Evolutionary conservation across 2,113 vertebrate species (phyloP).

Genomic region (Elaphurus davidianus): DNA sequence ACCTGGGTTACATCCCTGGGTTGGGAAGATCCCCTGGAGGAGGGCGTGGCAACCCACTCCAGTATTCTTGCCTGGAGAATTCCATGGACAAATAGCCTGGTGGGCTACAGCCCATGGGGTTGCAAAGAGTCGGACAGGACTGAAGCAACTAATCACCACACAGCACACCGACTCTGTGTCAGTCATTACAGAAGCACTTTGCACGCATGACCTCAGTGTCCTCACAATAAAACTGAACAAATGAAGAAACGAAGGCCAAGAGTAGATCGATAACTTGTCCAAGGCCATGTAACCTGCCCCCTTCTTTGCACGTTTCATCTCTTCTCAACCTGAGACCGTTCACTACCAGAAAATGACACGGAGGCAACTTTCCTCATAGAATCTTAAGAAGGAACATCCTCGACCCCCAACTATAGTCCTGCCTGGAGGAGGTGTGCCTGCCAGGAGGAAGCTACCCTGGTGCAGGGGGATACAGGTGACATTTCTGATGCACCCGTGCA

Average conservation of each 20-base stretch:
- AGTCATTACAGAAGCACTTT: not conserved
- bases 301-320: not conserved
- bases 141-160: not conserved
- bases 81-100: not conserved
- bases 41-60: not conserved
- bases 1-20: not conserved
- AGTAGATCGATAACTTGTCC: not conserved
- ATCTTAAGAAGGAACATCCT: not conserved
- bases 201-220: not conserved
- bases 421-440: not conserved
- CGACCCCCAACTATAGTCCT: not conserved
- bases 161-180: not conserved
- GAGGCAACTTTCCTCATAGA: not conserved
- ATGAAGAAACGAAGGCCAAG: not conserved
- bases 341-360: not conserved
- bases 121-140: not conserved
- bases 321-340: not conserved
- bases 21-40: not conserved
- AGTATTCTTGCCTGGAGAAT: not conserved
- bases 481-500: not conserved
- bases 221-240: not conserved
- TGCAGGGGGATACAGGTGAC: not conserved
- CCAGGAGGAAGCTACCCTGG: not conserved
- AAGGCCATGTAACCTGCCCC: not conserved
- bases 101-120: not conserved